phyloP scores from a whole-genome alignment of 2,888 invertebrate species.

The Drosophila peninsularis region DNA sequence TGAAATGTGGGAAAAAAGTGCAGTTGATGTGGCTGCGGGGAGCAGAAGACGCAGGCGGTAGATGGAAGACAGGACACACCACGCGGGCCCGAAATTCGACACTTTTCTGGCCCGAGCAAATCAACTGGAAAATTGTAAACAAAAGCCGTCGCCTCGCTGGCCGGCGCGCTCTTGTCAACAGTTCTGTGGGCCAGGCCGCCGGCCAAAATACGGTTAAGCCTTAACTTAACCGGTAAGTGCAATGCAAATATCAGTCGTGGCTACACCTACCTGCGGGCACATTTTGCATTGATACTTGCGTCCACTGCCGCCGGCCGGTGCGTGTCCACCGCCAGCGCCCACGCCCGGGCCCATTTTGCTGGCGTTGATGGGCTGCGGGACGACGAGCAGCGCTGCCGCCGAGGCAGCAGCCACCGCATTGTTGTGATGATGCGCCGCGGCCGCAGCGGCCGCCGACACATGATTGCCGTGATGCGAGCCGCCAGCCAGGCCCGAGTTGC shows the following conservation, averaged over 20 bases:
- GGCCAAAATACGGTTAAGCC: conserved; percentile 44
- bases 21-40: conserved; percentile 22
- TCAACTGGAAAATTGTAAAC: conserved; percentile 80
- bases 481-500: conserved; percentile 75
- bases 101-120: conserved; percentile 63
- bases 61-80: neutral
- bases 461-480: conserved; percentile 84
- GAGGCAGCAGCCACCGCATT: conserved; percentile 86
- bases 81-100: conserved; percentile 69
- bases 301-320: conserved; percentile 80
- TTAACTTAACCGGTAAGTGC: conserved; percentile 45
- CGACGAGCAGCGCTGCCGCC: conserved; percentile 89
- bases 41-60: neutral
- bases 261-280: conserved; percentile 95
- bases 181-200: conserved; percentile 32
- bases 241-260: conserved; percentile 38
- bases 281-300: conserved; percentile 98
- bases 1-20: conserved; percentile 58
- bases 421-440: conserved; percentile 84
- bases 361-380: conserved; percentile 94
- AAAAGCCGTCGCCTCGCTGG: conserved; percentile 49
- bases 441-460: conserved; percentile 81
- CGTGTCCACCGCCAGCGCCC: conserved; percentile 82
- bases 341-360: conserved; percentile 85
- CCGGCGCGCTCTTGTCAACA: conserved; percentile 32